These are phyloP conservation scores for Baccha elongata DNA, from an alignment of 2,888 invertebrate genomes.

Conservation along the genomic window DNA sequence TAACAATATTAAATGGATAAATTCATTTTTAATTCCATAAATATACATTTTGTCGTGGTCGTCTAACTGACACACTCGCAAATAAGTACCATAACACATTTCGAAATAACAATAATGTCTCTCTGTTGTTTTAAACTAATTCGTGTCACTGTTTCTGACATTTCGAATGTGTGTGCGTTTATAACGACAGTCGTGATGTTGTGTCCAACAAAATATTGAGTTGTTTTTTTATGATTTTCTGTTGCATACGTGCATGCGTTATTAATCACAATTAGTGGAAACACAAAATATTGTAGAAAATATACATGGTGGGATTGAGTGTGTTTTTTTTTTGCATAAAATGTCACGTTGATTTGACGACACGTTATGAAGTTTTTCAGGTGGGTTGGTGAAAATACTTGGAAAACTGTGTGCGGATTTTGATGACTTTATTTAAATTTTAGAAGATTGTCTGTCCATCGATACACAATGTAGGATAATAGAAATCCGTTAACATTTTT, in stretches of 20 bases:
- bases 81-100: background rate
- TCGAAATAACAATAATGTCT: background rate
- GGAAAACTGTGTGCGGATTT: slow-evolving; percentile 45
- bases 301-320: slow-evolving; percentile 52
- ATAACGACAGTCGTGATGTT: slow-evolving; percentile 2
- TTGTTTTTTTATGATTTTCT: background rate
- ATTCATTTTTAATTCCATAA: slow-evolving; percentile 35
- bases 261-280: slow-evolving; percentile 69
- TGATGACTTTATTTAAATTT: slow-evolving; percentile 38
- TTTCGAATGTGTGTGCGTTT: slow-evolving; percentile 40
- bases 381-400: slow-evolving; percentile 40
- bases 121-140: slow-evolving; percentile 66
- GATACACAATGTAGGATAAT: slow-evolving; percentile 12
- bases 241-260: slow-evolving; percentile 48
- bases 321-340: slow-evolving; percentile 13
- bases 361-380: background rate
- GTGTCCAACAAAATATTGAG: slow-evolving; percentile 15
- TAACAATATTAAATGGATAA: slow-evolving; percentile 15
- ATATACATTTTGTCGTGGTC: slow-evolving; percentile 45
- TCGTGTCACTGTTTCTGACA: slow-evolving; percentile 67
- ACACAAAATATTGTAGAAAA: background rate
- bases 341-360: slow-evolving; percentile 29
- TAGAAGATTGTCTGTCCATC: slow-evolving; percentile 22
- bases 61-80: slow-evolving; percentile 41
- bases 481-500: slow-evolving; percentile 34